Evolutionary conservation across 2,113 vertebrate genomes (phyloP), one percentile per base, ranked within the genome.

Genomic region (Osmerus eperlanus): DNA sequence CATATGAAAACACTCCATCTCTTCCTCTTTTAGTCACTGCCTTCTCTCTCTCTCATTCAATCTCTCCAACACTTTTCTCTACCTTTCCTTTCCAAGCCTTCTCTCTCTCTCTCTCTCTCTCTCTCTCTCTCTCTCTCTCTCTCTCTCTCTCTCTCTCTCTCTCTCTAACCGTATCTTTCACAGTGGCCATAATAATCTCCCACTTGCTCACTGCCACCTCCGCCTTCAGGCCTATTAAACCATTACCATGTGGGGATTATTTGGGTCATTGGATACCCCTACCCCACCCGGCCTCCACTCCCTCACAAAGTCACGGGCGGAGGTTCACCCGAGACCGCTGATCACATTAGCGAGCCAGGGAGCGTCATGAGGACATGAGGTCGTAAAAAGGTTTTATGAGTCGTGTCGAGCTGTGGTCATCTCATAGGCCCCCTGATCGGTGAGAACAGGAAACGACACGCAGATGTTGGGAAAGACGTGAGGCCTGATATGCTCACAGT

Each of bases 1-100:
- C 81, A 71, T 83, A 69, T 68, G 76, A 84, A 84, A 89, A 88
- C 86, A 86, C 21, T 18, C 68, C 47, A 69, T 81, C 59, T 73
- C 70, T 65, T 58, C 56, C 75, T 68, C 58, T 64, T 65, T 67
- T 41, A 74, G 19, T 75, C 32, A 14, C 70, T 29, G 19, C 29
- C 19, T 8, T 54, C 21, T 36, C 61, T 9, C 61, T 9, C 60
- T 55, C 53, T 28, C 64, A 53, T 9, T 16, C 52, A 16, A 25
- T 36, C 70, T 55, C 11, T 76, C 54, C 63, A 62, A 32, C 67
- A 73, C 70, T 60, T 29, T 67, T 55, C 25, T 47, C 21, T 23
- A 18, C 51, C 28, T 58, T 32, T 47, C 7, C n/a, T 2, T 0
- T 12, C 14, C 47, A 18, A 2, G 14, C 25, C 3, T 3, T 28